Conservation (phyloP, 2,888 invertebrate species). For the Scaptomyza parva region DNA sequence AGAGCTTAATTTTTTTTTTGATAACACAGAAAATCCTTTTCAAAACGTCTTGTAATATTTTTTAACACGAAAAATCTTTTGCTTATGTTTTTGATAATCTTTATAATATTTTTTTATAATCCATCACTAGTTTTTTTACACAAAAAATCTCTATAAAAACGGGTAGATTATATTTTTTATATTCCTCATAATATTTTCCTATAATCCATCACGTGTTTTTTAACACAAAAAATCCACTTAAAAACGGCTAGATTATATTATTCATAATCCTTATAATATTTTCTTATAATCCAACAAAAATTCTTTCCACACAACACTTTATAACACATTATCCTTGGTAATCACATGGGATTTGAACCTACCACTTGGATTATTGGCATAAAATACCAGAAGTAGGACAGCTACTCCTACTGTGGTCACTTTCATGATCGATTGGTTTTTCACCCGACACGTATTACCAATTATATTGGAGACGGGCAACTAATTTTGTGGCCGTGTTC, state of each 20-base stretch:
- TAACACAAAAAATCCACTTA: too few species aligned
- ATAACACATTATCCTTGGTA: constrained; percentile 21
- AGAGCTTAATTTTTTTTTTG: too few species aligned
- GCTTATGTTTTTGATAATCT: too few species aligned
- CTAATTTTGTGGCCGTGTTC: constrained; percentile 60
- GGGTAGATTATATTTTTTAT: too few species aligned
- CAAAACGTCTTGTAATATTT: too few species aligned
- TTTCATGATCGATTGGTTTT: constrained; percentile 71
- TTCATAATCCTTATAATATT: neutral
- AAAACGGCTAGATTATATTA: neutral
- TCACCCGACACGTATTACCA: constrained; percentile 68
- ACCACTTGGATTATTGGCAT: constrained; percentile 74
- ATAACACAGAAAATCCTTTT: too few species aligned
- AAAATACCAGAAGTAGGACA: constrained; percentile 74
- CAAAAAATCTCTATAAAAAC: too few species aligned
- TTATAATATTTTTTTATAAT: too few species aligned
- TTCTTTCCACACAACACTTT: constrained; percentile 17
- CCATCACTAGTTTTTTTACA: too few species aligned
- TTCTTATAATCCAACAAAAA: neutral
- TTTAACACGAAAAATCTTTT: too few species aligned
- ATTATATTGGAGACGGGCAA: constrained; percentile 69
- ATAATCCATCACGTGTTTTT: too few species aligned
- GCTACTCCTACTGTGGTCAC: constrained; percentile 64
- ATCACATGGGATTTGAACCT: constrained; percentile 52
- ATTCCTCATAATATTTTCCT: too few species aligned